Evolutionary conservation across 2,797 vertebrate genomes (phyloP).

Genomic region (Sebastes oblongus): DNA sequence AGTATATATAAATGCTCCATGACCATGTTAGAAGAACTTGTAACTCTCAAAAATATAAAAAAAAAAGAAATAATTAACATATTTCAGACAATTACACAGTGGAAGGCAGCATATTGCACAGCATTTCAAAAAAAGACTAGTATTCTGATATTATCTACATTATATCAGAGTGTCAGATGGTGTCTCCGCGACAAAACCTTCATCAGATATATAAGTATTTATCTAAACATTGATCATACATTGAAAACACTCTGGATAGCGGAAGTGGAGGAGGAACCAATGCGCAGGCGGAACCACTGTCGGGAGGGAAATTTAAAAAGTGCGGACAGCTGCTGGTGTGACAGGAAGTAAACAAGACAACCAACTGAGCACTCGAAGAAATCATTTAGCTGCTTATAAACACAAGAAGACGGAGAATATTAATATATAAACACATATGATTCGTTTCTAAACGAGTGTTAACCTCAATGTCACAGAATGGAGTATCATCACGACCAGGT

Average conservation of each 20-base stretch:
- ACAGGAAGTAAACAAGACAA: not conserved
- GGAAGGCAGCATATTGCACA: no score
- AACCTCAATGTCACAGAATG: conserved; percentile 52
- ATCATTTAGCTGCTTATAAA: not conserved
- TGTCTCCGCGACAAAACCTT: not conserved
- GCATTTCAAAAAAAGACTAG: not conserved
- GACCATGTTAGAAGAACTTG: no score
- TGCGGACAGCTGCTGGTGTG: conserved; percentile 3
- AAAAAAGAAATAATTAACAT: no score
- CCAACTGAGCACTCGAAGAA: not conserved
- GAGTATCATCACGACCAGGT: conserved; percentile 76
- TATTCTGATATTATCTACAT: not conserved
- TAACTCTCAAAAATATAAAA: no score
- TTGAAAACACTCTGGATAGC: not conserved
- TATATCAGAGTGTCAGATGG: not conserved
- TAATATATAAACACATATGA: not conserved
- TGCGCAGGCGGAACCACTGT: conserved; percentile 63
- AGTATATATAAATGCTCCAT: no score
- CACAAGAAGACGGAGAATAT: accelerated
- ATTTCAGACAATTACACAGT: no score
- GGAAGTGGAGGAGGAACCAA: not conserved
- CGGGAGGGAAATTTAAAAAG: conserved; percentile 82
- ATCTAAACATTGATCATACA: not conserved
- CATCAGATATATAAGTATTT: not conserved
- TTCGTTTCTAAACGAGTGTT: not conserved